These are phyloP conservation scores for Apeira syringaria DNA, from an alignment of 2,888 invertebrate species.

Conservation along the genomic window DNA sequence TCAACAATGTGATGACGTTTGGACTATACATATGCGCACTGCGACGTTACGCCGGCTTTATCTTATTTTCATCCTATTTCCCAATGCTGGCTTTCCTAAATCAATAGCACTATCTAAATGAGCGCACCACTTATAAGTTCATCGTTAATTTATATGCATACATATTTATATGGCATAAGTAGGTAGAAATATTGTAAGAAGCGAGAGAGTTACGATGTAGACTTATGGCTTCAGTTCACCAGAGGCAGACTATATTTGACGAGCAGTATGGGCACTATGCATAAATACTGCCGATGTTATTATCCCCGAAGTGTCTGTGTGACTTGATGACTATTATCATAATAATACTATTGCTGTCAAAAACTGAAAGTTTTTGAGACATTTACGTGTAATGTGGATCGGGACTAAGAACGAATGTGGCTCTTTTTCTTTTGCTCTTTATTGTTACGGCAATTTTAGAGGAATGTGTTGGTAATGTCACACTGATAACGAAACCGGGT, in stretches of 20 bases:
- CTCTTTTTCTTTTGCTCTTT: no score
- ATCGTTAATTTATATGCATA: constrained; percentile 60
- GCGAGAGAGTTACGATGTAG: constrained; percentile 78
- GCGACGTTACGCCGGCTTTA: not conserved
- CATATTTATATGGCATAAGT: constrained; percentile 53
- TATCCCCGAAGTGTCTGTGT: not conserved
- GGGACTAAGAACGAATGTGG: no score
- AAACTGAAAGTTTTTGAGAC: no score
- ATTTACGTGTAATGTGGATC: no score
- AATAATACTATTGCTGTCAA: no score
- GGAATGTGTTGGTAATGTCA: no score
- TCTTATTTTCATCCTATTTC: constrained; percentile 1
- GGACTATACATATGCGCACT: no score
- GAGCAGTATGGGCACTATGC: constrained; percentile 7
- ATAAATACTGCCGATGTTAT: no score
- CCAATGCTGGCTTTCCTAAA: constrained; percentile 14
- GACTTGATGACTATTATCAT: no score
- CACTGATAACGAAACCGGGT: no score
- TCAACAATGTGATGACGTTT: no score
- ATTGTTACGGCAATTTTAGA: no score
- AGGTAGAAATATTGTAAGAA: constrained; percentile 71
- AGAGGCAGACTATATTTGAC: constrained; percentile 31
- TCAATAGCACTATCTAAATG: constrained; percentile 24
- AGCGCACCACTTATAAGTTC: constrained; percentile 38
- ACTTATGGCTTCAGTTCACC: constrained; percentile 80